Base-by-base conservation (phyloP, 30 jellyfish, hydroid and myxozoan species). In the Turritopsis rubra region DNA sequence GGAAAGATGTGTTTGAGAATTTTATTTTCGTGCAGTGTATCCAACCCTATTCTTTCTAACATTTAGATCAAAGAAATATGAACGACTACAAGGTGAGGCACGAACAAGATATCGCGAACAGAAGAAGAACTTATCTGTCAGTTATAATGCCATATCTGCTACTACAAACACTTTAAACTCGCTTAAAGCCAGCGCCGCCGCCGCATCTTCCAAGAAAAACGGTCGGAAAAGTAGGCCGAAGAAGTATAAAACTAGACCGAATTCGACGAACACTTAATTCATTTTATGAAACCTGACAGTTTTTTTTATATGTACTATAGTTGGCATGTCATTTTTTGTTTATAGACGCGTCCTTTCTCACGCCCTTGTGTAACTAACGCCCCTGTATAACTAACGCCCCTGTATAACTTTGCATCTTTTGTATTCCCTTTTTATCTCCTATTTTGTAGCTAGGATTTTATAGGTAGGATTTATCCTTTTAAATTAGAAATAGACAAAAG, bases 31-130 rank as follows among this genome's bases (percentile, higher is more conserved):
- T n/a, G n/a, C n/a, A n/a, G n/a, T n/a, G n/a, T n/a, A n/a, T n/a
- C n/a, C n/a, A n/a, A n/a, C n/a, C n/a, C n/a, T n/a, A n/a, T n/a
- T n/a, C n/a, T n/a, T n/a, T n/a, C n/a, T n/a, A n/a, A n/a, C n/a
- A n/a, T 81, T 70, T 72, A 91, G 98, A 86, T 87, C 94, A 66
- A 85, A 85, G 28, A 85, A 85, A 52, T 91, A 91, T 76, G 89
- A 91, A 75, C 92, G 98, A 20, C 81, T 91, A 26, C 81, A 85
- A 29, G 95, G 91, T 53, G 86, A 65, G n/a, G 87, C 93, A 8
- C 89, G 87, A 28, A 25, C 82, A 54, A 88, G 73, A 0, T 82
- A 41, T 71, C 85, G 73, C 26, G 88, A 71, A 28, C 85, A 30
- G 0, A 68, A 66, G 31, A 82, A 25, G 16, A 54, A 65, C 79